Evolutionary conservation across 2,888 invertebrate genomes (phyloP).

Genomic region (Clistopyga incitator): DNA sequence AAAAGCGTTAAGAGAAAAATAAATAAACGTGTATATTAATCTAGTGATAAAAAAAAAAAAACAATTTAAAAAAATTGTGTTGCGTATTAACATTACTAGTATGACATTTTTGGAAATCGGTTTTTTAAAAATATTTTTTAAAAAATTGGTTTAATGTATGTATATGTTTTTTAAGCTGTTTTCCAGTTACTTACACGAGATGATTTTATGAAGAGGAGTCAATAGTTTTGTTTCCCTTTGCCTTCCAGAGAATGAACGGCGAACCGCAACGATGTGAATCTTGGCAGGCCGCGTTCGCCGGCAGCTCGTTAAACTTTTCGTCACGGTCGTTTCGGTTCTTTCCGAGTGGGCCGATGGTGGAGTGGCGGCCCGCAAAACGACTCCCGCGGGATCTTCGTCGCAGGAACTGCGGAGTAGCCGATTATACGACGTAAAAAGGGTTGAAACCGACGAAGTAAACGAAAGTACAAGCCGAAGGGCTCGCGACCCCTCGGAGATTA

Average conservation of each 20-base stretch:
- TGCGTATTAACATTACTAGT: no score
- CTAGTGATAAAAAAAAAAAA: background rate
- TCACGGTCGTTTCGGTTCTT: slow-evolving; percentile 78
- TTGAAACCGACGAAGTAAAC: slow-evolving; percentile 64
- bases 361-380: slow-evolving; percentile 68
- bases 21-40: background rate
- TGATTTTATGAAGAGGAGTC: slow-evolving; percentile 11
- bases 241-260: background rate
- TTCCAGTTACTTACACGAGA: background rate
- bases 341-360: slow-evolving; percentile 54
- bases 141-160: no score
- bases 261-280: slow-evolving; percentile 40
- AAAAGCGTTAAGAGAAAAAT: slow-evolving; percentile 17
- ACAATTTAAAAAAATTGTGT: no score
- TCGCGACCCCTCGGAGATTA: slow-evolving; percentile 56
- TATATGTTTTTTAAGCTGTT: no score
- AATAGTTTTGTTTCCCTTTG: slow-evolving; percentile 22
- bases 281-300: slow-evolving; percentile 50
- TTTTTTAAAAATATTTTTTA: no score
- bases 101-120: no score
- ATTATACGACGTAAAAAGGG: slow-evolving; percentile 78
- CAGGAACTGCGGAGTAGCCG: slow-evolving; percentile 68
- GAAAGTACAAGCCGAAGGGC: slow-evolving; percentile 58
- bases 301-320: slow-evolving; percentile 82
- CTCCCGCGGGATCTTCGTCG: slow-evolving; percentile 75